Conservation (phyloP, 1,140 invertebrate genomes). For the Probaryconus sp. region DNA sequence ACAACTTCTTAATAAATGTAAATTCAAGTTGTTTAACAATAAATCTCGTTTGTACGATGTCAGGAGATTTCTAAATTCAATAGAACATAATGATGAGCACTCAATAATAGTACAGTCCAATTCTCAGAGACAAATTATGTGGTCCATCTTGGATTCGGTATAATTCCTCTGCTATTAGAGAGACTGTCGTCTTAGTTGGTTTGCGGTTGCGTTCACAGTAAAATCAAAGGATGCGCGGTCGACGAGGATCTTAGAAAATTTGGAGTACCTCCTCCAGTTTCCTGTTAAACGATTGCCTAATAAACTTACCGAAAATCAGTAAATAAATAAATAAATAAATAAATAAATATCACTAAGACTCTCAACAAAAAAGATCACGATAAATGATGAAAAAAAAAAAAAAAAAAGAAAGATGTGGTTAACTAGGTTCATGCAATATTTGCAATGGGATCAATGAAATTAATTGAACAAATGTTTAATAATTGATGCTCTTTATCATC, state of each 20-base stretch:
- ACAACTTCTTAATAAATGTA: too few species aligned
- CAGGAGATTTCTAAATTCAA: too few species aligned
- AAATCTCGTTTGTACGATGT: too few species aligned
- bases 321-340: slow-evolving; percentile 38
- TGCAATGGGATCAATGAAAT: slow-evolving; percentile 14
- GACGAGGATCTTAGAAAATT: slow-evolving; percentile 49
- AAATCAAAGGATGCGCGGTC: slow-evolving; percentile 46
- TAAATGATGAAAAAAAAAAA: too few species aligned
- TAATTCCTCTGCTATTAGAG: slow-evolving; percentile 39
- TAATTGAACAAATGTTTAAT: slow-evolving; percentile 17
- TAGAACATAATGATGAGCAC: too few species aligned
- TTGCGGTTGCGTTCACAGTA: slow-evolving; percentile 54
- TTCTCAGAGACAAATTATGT: too few species aligned
- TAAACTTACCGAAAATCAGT: slow-evolving; percentile 28
- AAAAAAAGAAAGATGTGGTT: too few species aligned
- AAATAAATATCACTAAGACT: slow-evolving; percentile 13
- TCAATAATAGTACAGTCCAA: too few species aligned
- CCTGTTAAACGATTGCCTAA: slow-evolving; percentile 45
- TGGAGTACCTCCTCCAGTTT: slow-evolving; percentile 57
- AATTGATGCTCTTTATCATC: slow-evolving; percentile 1
- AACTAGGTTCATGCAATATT: slow-evolving; percentile 18
- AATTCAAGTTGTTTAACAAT: too few species aligned
- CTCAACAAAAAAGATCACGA: slow-evolving; percentile 14
- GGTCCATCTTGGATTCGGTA: too few species aligned
- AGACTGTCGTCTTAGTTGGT: slow-evolving; percentile 34